Conservation (phyloP, 1,140 invertebrate genomes). For the Proctacanthus coquilletti region DNA sequence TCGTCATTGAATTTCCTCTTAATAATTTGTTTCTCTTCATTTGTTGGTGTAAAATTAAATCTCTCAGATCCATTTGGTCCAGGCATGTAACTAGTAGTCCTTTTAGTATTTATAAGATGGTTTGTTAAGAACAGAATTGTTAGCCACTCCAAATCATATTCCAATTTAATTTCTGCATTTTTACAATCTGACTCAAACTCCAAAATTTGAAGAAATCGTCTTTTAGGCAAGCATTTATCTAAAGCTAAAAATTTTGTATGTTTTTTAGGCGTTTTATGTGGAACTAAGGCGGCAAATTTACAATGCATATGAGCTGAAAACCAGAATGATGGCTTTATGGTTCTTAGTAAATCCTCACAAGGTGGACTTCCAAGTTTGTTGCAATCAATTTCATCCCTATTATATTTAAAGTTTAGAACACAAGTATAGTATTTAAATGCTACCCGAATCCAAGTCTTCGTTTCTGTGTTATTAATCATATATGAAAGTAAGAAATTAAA, state of each 20-base stretch:
- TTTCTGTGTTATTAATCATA: too few relatives aligned
- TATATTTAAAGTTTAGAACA: constrained; percentile 3
- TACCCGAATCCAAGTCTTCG: too few relatives aligned
- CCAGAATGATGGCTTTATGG: constrained; percentile 80
- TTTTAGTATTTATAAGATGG: constrained; percentile 65
- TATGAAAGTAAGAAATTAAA: too few relatives aligned
- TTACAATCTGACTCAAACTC: constrained; percentile 35
- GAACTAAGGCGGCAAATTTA: constrained; percentile 80
- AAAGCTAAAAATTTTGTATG: constrained; percentile 84
- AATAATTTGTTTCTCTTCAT: constrained; percentile 54
- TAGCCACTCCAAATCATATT: constrained; percentile 91
- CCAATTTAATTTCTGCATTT: constrained; percentile 41
- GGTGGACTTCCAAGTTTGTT: constrained; percentile 74
- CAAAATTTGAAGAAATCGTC: constrained; percentile 71
- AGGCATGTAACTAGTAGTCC: constrained; percentile 58
- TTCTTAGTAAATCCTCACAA: constrained; percentile 58
- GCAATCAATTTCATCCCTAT: constrained; percentile 58
- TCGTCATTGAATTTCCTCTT: constrained; percentile 46
- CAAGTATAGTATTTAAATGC: too few relatives aligned
- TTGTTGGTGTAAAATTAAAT: constrained; percentile 58
- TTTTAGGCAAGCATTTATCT: constrained; percentile 85
- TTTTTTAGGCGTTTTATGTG: constrained; percentile 36
- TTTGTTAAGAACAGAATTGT: constrained; percentile 74
- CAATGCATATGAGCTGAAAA: constrained; percentile 96
- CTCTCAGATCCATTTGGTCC: constrained; percentile 48